These are phyloP conservation scores for Brachionus koreanus DNA, from an alignment of 1,140 invertebrate genomes.

Conservation along the genomic window DNA sequence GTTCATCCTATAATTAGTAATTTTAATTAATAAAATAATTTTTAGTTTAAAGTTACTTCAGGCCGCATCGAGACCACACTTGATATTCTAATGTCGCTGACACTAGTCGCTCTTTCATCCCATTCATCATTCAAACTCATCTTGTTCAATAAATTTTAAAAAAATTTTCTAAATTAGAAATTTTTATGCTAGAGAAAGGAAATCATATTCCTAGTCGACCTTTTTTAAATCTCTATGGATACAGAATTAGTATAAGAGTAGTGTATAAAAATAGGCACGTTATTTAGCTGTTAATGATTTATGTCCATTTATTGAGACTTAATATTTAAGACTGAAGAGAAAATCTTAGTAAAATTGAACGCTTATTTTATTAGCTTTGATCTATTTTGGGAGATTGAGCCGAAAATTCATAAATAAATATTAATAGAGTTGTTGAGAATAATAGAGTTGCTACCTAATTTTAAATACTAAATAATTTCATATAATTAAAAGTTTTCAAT, in stretches of 20 bases:
- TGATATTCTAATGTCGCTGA: slow-evolving; percentile 42
- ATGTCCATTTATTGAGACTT: too few species aligned
- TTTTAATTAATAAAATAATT: too few species aligned
- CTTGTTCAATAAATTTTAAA: background rate
- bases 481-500: too few species aligned
- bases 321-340: too few species aligned
- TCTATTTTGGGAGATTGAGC: too few species aligned
- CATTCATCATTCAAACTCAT: slow-evolving; percentile 2
- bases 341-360: too few species aligned
- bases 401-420: too few species aligned
- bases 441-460: too few species aligned
- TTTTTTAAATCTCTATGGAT: slow-evolving; percentile 32
- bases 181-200: background rate
- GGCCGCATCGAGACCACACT: background rate
- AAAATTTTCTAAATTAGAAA: background rate
- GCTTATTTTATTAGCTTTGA: too few species aligned
- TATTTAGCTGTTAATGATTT: background rate
- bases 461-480: too few species aligned
- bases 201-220: slow-evolving; percentile 1
- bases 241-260: background rate
- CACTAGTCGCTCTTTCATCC: slow-evolving; percentile 33
- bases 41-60: slow-evolving; percentile 15
- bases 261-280: background rate
- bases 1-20: too few species aligned
- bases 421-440: too few species aligned